These are phyloP conservation scores for Polia nebulosa DNA, from an alignment of 2,888 invertebrate species.

Conservation along the genomic window DNA sequence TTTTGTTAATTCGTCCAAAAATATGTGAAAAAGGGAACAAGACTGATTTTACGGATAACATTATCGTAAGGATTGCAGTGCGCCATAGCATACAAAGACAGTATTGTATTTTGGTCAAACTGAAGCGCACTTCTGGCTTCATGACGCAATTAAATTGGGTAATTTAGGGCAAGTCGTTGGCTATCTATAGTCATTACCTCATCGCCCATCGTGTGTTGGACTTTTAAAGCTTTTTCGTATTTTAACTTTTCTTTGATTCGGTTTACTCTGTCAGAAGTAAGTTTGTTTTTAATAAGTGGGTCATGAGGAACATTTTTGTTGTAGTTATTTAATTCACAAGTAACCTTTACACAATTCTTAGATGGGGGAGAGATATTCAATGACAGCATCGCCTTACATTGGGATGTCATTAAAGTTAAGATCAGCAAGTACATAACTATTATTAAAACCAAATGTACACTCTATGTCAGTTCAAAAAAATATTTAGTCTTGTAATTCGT, in stretches of 20 bases:
- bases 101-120: constrained; percentile 46
- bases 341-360: constrained; percentile 36
- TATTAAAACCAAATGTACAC: too few relatives aligned
- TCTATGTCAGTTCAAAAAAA: too few relatives aligned
- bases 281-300: constrained; percentile 34
- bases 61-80: constrained; percentile 39
- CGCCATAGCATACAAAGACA: constrained; percentile 44
- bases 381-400: too few relatives aligned
- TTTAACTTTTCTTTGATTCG: constrained; percentile 29
- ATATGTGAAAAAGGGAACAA: constrained; percentile 49
- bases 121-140: constrained; percentile 44
- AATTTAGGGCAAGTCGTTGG: too few relatives aligned
- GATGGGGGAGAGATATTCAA: constrained; percentile 35
- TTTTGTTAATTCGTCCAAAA: constrained; percentile 48
- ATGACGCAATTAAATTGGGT: constrained; percentile 36
- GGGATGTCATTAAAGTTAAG: too few relatives aligned
- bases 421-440: too few relatives aligned
- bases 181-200: too few relatives aligned
- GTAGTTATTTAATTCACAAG: too few relatives aligned
- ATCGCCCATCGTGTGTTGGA: too few relatives aligned
- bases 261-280: constrained; percentile 39
- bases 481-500: constrained; percentile 39
- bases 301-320: too few relatives aligned
- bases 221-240: too few relatives aligned
- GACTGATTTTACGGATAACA: constrained; percentile 42